phyloP scores from a whole-genome alignment of 1,140 invertebrate genomes.

The Magallana gigas region DNA sequence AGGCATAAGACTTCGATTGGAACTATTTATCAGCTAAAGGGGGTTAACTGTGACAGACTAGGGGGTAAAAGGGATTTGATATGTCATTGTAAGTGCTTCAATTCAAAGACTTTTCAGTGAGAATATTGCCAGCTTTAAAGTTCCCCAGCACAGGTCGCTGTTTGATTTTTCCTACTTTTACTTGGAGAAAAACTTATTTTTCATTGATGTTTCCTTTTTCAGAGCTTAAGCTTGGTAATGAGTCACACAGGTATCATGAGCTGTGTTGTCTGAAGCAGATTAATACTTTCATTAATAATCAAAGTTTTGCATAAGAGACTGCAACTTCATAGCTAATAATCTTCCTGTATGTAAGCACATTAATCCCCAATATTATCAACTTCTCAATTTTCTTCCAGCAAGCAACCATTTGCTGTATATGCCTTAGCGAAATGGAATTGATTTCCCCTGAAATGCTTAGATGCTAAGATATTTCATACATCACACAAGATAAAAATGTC shows the following conservation, averaged over 20 bases:
- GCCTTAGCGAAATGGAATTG: conserved; percentile 28
- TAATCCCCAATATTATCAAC: conserved; percentile 10
- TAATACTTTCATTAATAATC: conserved; percentile 22
- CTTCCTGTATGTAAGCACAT: conserved; percentile 19
- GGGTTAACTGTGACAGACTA: conserved; percentile 34
- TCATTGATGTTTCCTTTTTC: conserved; percentile 3
- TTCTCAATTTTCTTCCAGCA: background rate
- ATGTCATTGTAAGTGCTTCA: conserved; percentile 25
- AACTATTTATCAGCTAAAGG: conserved; percentile 21
- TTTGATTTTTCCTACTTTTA: conserved; percentile 32
- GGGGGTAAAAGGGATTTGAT: conserved; percentile 35
- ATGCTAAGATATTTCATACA: conserved; percentile 32
- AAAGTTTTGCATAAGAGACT: conserved; percentile 22
- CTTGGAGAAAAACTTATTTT: conserved; percentile 34
- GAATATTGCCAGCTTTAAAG: conserved; percentile 32
- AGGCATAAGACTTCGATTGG: background rate
- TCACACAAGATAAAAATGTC: conserved; percentile 28
- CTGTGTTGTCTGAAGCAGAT: background rate
- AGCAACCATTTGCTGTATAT: background rate
- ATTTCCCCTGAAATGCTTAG: conserved; percentile 13
- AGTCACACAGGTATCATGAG: conserved; percentile 2
- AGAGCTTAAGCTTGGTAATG: background rate
- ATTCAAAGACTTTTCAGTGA: background rate
- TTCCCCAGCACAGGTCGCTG: background rate
- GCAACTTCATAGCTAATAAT: conserved; percentile 22